Conservation (phyloP, 2,888 invertebrate species). For the Dastarcus helophoroides region DNA sequence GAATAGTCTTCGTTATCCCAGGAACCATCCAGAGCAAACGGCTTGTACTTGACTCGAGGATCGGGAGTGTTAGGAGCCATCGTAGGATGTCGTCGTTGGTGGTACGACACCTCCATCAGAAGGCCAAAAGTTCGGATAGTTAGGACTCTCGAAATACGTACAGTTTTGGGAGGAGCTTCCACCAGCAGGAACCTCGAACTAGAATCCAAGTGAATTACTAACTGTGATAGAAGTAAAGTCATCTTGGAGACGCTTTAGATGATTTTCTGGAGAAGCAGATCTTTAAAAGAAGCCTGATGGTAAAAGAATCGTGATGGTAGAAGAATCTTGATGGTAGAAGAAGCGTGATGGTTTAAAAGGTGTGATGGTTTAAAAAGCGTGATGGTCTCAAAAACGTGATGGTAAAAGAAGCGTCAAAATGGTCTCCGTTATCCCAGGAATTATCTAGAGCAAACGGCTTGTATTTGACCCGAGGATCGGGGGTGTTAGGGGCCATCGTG, state of each 20-base stretch:
- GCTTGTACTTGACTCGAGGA: constrained; percentile 13
- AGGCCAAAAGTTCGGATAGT: constrained; percentile 46
- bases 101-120: constrained; percentile 15
- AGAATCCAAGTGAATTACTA: too few relatives aligned
- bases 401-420: too few relatives aligned
- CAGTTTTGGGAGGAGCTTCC: constrained; percentile 47
- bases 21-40: constrained; percentile 9
- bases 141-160: constrained; percentile 63
- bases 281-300: too few relatives aligned
- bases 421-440: constrained; percentile 12
- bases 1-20: constrained; percentile 11
- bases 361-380: too few relatives aligned
- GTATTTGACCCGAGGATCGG: constrained; percentile 19
- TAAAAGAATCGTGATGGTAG: too few relatives aligned
- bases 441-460: constrained; percentile 8
- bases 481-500: constrained; percentile 18
- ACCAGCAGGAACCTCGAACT: constrained; percentile 60
- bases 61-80: constrained; percentile 25
- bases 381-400: too few relatives aligned
- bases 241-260: too few relatives aligned
- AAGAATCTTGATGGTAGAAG: too few relatives aligned
- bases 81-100: constrained; percentile 4
- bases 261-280: too few relatives aligned
- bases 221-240: too few relatives aligned
- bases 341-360: too few relatives aligned